Conservation (phyloP, 2,888 invertebrate genomes). For the Psylliodes chrysocephalus region DNA sequence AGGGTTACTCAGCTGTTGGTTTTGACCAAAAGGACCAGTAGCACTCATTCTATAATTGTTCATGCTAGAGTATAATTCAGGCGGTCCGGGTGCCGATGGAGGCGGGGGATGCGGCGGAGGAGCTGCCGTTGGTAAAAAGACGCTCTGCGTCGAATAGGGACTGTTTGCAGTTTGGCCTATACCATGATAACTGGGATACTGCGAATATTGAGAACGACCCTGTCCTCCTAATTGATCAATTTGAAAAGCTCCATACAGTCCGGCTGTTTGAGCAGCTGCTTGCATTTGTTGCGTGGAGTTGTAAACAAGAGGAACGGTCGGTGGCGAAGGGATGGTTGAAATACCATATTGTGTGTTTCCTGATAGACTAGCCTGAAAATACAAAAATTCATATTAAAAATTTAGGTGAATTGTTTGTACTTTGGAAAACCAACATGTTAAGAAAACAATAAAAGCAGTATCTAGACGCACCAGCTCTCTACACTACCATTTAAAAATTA, state of each 20-base stretch:
- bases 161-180: slow-evolving; percentile 72
- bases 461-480: no score
- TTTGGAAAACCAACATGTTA: no score
- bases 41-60: slow-evolving; percentile 63
- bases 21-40: slow-evolving; percentile 79
- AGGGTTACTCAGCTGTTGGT: slow-evolving; percentile 84
- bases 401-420: no score
- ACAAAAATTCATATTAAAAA: no score
- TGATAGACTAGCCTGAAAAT: slow-evolving; percentile 60
- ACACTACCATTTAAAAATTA: no score
- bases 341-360: slow-evolving; percentile 76
- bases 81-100: slow-evolving; percentile 67
- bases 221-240: slow-evolving; percentile 73
- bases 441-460: no score
- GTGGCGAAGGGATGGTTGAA: slow-evolving; percentile 88
- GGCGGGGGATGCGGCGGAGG: slow-evolving; percentile 69
- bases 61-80: slow-evolving; percentile 75
- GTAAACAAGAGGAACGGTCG: slow-evolving; percentile 83
- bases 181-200: slow-evolving; percentile 72
- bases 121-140: slow-evolving; percentile 68
- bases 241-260: slow-evolving; percentile 86
- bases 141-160: slow-evolving; percentile 69
- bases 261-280: slow-evolving; percentile 76
- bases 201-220: slow-evolving; percentile 82
- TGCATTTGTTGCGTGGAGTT: slow-evolving; percentile 81